Base-by-base conservation (phyloP, 2,113 vertebrate species). In the Cebus imitator region DNA sequence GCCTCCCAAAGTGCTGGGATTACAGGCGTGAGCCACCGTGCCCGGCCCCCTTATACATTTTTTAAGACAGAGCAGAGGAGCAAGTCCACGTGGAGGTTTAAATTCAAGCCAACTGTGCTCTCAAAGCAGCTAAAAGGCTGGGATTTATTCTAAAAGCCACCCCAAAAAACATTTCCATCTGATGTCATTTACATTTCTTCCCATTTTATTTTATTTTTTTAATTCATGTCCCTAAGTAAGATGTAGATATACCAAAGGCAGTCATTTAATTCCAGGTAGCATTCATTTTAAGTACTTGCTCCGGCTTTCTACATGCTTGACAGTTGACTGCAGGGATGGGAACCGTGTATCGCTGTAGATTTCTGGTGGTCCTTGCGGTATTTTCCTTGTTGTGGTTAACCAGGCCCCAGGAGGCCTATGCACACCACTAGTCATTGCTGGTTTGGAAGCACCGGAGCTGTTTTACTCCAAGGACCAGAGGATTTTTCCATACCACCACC, bases 381-480 rank as follows among this genome's bases (percentile, higher is more conserved):
- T 98, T 95, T 99, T 98, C 97, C 99, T 99, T 9, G 98, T 98
- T 43, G 99, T 98, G 92, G 99, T 98, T 95, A 98, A 97, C 93
- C 99, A 98, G 97, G 99, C 99, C 0, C 99, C 99, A 0, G 99
- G 99, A 7, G 99, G 99, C 96, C 99, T 99, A 97, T 99, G 99
- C 17, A 99, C 99, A 3, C 99, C 99, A 1, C 99, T 99, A 2
- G 98, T 97, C 96, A 98, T 98, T 37, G 97, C 98, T 0, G 99
- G 98, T 73, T 99, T 7, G 99, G 99, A 48, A 98, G 99, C 57
- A 98, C 97, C 8, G 98, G 97, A 97, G 99, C 99, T 8, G 99
- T 99, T 96, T 99, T 99, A 98, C 99, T 99, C 99, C 99, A 99
- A 76, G 99, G 99, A 50, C 99, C 99, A 57, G 99, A 99, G 66